phyloP scores from a whole-genome alignment of 1,140 invertebrate species.

The Mercenaria mercenaria region DNA sequence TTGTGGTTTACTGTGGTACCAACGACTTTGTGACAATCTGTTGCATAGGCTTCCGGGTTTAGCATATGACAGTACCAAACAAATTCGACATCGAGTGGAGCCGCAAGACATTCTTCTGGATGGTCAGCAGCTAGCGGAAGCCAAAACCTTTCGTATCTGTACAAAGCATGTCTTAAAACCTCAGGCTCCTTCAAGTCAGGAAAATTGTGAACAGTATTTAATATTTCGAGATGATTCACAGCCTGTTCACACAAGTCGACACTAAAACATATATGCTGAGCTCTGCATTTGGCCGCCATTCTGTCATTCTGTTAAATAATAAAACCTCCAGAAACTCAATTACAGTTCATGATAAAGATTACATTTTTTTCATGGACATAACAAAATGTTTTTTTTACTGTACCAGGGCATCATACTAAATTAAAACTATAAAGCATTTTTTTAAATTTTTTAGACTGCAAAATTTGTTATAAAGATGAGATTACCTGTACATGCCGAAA shows the following conservation, averaged over 20 bases:
- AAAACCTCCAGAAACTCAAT: no score
- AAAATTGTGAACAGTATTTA: background rate
- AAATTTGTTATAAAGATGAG: no score
- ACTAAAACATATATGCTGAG: background rate
- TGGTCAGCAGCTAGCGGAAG: constrained; percentile 85
- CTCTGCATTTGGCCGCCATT: background rate
- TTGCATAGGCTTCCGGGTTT: constrained; percentile 84
- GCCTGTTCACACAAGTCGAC: background rate
- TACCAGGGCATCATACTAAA: no score
- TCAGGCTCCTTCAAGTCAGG: background rate
- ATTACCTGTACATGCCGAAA: no score
- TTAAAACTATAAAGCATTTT: no score
- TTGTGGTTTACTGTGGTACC: constrained; percentile 84
- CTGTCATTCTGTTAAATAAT: no score
- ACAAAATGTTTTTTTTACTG: no score
- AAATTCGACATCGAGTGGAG: constrained; percentile 87
- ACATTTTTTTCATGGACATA: no score
- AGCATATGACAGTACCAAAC: constrained; percentile 87
- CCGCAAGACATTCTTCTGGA: constrained; percentile 76
- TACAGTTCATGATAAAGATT: no score
- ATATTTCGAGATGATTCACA: background rate
- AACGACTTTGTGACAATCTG: constrained; percentile 84
- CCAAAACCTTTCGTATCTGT: constrained; percentile 77
- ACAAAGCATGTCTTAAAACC: background rate
- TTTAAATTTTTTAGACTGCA: no score